Evolutionary conservation across 2,888 invertebrate species (phyloP), one percentile per base, ranked within the genome.

Genomic region (Alsophila aescularia): DNA sequence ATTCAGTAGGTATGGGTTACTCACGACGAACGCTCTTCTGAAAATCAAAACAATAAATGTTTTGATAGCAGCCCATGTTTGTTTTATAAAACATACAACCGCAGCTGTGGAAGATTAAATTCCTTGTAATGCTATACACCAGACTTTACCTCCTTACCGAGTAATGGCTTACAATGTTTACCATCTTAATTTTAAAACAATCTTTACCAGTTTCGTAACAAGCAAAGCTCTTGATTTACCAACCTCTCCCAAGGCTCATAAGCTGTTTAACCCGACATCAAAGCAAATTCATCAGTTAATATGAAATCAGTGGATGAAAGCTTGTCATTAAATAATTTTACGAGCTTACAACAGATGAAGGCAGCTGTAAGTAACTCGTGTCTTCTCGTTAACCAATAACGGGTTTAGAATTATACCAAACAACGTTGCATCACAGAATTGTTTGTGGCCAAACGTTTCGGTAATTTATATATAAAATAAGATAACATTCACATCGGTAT

Each of bases 1-100:
- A 18, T 35, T 14, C 18, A 36, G 39, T 49, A 39, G 29, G 31
- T 36, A 16, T 8, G 10, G 16, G 36, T 34, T 48, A 40, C 27
- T 31, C 21, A 45, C 44, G 69, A 66, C 73, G 66, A 70, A 64
- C 69, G 64, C 61, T 66, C 69, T 74, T 68, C 71, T 73, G 73
- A 73, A 76, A 84, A 83, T 81, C 79, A 87, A 83, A 89, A 89
- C 87, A 90, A 35, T 83, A 80, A 72, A 75, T 88, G 85, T 90
- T 90, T 77, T 90, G 88, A 85, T 87, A 89, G 89, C 83, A 79
- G 71, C 67, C 64, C 65, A 69, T 68, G 69, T 58, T 59, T 88
- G 88, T 90, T 88, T 88, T 81, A 87, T 85, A 85, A 51, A 87
- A 88, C 83, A 84, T 80, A 79, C 74, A 66, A 74, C 72, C 79